A percentile compares a stretch with the other conserved stretches of the same genome.
Evolutionary conservation across 2,888 invertebrate genomes (phyloP).

Genomic region (Hyles lineata): DNA sequence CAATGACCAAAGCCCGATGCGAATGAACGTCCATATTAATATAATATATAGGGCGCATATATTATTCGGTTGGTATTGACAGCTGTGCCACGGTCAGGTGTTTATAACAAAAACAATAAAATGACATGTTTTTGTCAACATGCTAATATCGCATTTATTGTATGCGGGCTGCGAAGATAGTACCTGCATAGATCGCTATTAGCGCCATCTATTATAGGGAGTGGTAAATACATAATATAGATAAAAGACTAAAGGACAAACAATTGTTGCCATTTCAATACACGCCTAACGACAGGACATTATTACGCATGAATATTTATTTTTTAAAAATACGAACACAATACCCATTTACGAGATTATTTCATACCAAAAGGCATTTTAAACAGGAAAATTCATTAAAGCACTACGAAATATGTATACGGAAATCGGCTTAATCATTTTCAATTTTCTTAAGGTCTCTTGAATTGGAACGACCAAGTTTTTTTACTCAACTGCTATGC

Average conservation of each 20-base stretch:
- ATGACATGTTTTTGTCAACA: background rate
- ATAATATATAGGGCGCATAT: slow-evolving; percentile 3
- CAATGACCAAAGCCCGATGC: background rate
- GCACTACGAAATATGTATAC: slow-evolving; percentile 2
- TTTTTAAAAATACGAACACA: background rate
- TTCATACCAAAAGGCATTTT: background rate
- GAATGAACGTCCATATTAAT: background rate
- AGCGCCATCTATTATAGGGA: slow-evolving; percentile 19
- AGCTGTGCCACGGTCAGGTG: slow-evolving; percentile 14
- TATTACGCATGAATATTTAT: background rate
- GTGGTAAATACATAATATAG: background rate
- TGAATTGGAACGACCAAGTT: slow-evolving; percentile 7
- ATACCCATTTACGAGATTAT: background rate
- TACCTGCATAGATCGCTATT: slow-evolving; percentile 7
- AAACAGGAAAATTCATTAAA: slow-evolving; percentile 11
- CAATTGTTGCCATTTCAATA: background rate
- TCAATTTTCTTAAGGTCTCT: slow-evolving; percentile 22
- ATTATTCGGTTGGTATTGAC: slow-evolving; percentile 11
- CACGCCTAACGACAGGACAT: background rate
- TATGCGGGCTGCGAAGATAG: slow-evolving; percentile 11
- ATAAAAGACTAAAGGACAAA: background rate
- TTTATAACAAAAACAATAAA: background rate
- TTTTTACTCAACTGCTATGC: background rate
- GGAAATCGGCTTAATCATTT: slow-evolving; percentile 19
- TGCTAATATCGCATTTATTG: slow-evolving; percentile 13